Evolutionary conservation across 1,140 invertebrate species (phyloP).

Genomic region (Stenopsyche tienmushanensis): DNA sequence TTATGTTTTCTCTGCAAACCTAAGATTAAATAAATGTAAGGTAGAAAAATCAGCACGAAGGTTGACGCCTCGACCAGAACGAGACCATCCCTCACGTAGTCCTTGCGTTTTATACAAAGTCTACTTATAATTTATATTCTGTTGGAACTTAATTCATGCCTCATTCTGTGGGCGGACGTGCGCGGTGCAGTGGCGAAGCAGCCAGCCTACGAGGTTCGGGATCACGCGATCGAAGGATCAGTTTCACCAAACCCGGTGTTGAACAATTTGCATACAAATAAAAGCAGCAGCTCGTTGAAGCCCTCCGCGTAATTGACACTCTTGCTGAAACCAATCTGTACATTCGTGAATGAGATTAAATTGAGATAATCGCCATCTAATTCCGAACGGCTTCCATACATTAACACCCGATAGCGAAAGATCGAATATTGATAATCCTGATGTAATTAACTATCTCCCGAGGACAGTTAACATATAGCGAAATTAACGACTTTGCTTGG

Average conservation of each 20-base stretch:
- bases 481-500: not conserved
- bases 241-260: not conserved
- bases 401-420: too few relatives aligned
- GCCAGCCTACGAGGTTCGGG: not conserved
- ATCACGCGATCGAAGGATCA: conserved; percentile 5
- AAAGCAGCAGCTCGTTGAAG: not conserved
- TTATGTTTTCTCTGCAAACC: too few relatives aligned
- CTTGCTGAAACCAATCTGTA: conserved; percentile 1
- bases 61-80: not conserved
- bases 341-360: too few relatives aligned
- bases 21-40: too few relatives aligned
- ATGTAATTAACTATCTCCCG: not conserved
- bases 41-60: too few relatives aligned
- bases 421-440: too few relatives aligned
- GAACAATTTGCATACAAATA: not conserved
- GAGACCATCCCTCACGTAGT: not conserved
- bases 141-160: not conserved
- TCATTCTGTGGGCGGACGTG: not conserved
- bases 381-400: too few relatives aligned
- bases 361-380: too few relatives aligned
- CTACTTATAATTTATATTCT: not conserved
- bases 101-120: conserved; percentile 1
- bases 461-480: not conserved
- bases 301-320: conserved; percentile 11
- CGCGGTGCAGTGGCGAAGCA: not conserved